Base-by-base conservation (phyloP, 2,797 vertebrate genomes). In the Sarcophilus harrisii region DNA sequence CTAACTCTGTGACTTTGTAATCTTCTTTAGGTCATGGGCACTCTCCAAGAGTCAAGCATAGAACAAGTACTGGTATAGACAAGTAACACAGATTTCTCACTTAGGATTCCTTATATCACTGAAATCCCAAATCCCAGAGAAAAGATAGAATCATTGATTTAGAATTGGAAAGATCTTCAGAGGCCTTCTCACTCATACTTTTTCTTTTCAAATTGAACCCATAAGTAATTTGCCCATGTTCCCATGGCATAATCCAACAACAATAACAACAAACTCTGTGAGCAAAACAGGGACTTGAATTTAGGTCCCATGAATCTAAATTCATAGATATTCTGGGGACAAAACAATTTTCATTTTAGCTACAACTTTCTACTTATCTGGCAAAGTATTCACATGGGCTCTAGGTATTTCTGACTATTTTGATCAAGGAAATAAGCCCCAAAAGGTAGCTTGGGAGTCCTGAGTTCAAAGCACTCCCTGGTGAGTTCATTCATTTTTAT, bases 341-440 rank as follows among this genome's bases (percentile, higher is more conserved):
- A 11, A 2, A 8, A 81, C 21, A 45, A 81, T 81, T 96, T 92
- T 95, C 38, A n/a, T 62, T 92, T 93, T 89, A 4, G 94, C 93
- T 96, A 55, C 93, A 91, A 95, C 13, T 94, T 97, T 97, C 92
- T 94, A 97, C 95, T 95, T 96, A 97, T 95, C 96, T 96, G 49
- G 92, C 96, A 95, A 90, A 95, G 94, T 95, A 94, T 38, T 95
- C 57, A 10, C 49, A 95, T 93, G 97, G 92, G 89, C n/a, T 92
- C 38, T 55, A 95, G 92, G 94, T 90, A 90, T 57, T 93, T 96
- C 58, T 94, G 32, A 94, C 24, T 58, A 57, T 95, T 95, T 92
- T 94, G 66, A 54, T 92, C 58, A 96, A 73, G n/a, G 93, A 95
- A 96, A 93, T 92, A 90, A 95, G 52, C 66, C 58, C 55, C n/a